Evolutionary conservation across 30 jellyfish, hydroid and myxozoan genomes (phyloP).

Genomic region (Aurelia sp.): DNA sequence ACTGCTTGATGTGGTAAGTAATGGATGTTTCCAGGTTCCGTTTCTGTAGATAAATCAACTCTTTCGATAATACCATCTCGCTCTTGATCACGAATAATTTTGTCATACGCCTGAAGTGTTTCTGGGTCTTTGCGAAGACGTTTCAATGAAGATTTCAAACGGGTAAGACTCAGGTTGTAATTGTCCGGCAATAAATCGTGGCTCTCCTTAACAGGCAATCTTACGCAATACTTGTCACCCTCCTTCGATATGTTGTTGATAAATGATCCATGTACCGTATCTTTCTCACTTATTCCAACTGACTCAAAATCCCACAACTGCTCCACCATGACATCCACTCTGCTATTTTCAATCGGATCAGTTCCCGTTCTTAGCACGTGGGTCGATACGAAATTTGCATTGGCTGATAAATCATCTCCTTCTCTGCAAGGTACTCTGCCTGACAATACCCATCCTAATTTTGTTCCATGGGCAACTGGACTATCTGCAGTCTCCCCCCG

Average conservation of each 20-base stretch:
- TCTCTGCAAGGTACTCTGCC: slow-evolving; percentile 31
- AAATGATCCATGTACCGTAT: slow-evolving; percentile 23
- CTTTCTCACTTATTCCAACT: slow-evolving; percentile 32
- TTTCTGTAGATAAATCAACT: slow-evolving; percentile 11
- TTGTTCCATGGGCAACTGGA: slow-evolving; percentile 18
- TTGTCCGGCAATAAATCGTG: slow-evolving; percentile 36
- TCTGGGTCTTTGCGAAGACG: not conserved
- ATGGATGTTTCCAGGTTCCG: not conserved
- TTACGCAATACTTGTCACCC: not conserved
- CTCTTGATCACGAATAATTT: slow-evolving; percentile 18
- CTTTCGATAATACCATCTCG: slow-evolving; percentile 28
- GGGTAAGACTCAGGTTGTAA: slow-evolving; percentile 25
- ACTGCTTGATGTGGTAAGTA: slow-evolving; percentile 39
- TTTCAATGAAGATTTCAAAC: not conserved
- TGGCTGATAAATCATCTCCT: slow-evolving; percentile 2
- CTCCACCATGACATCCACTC: not conserved
- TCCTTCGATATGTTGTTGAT: slow-evolving; percentile 3
- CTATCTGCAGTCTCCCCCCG: slow-evolving; percentile 29
- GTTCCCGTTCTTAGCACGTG: slow-evolving; percentile 17
- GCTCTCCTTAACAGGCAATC: not conserved
- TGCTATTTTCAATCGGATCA: not conserved
- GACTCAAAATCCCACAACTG: slow-evolving; percentile 35
- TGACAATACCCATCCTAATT: slow-evolving; percentile 18
- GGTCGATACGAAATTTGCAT: slow-evolving; percentile 9
- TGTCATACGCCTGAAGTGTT: slow-evolving; percentile 11